Conservation (phyloP, 2,888 invertebrate species). For the Drosophila setosimentum region DNA sequence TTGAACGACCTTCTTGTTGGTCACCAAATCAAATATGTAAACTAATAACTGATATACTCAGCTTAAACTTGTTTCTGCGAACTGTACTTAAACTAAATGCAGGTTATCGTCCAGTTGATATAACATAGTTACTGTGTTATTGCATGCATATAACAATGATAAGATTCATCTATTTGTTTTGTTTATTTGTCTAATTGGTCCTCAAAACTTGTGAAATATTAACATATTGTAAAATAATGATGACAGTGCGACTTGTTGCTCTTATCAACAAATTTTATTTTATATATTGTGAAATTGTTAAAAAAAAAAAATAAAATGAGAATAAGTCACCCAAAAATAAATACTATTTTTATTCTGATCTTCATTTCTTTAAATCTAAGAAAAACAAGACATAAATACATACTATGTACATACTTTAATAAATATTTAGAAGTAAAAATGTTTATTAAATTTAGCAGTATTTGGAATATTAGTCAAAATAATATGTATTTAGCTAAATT, state of each 20-base stretch:
- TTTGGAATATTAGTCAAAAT: constrained; percentile 31
- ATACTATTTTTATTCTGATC: neutral
- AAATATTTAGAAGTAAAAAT: neutral
- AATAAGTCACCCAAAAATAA: neutral
- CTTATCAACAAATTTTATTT: too few species aligned
- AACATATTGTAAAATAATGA: neutral
- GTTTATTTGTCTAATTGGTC: too few species aligned
- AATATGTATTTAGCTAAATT: neutral
- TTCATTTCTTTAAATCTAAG: too few species aligned
- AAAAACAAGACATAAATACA: too few species aligned
- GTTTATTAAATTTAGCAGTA: neutral
- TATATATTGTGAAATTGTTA: neutral
- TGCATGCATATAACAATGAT: too few species aligned
- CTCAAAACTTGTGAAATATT: neutral
- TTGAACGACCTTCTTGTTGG: neutral
- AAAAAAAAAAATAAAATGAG: neutral
- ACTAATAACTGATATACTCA: neutral
- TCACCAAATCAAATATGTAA: neutral
- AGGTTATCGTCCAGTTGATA: neutral
- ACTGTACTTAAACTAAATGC: neutral
- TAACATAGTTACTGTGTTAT: neutral
- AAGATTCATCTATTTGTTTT: neutral
- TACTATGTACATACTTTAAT: too few species aligned
- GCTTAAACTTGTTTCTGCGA: neutral
- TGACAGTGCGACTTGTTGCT: neutral